Percentiles rank a stretch among this genome's conserved stretches.
Conservation (phyloP, 2,888 invertebrate genomes). For the Boloria selene region DNA sequence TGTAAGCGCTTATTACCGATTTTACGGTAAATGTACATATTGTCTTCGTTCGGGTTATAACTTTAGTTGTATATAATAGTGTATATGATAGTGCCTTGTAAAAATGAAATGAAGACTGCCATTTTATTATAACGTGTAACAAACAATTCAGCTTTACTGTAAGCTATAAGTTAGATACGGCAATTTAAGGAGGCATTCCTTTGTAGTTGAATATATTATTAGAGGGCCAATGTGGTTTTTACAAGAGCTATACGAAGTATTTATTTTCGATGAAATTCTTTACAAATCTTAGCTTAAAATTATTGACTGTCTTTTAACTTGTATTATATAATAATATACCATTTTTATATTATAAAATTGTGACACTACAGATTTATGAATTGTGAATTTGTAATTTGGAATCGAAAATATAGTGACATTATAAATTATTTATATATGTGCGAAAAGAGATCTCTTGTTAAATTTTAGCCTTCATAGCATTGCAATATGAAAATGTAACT, state of each 20-base stretch:
- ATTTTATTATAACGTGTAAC: constrained; percentile 70
- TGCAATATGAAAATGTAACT: constrained; percentile 41
- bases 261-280: not conserved
- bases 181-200: constrained; percentile 49
- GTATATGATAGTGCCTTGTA: constrained; percentile 71
- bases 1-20: constrained; percentile 81
- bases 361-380: not conserved
- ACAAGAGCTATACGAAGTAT: not conserved
- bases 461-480: constrained; percentile 15
- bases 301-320: too few relatives aligned
- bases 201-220: constrained; percentile 37
- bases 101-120: constrained; percentile 79
- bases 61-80: constrained; percentile 73
- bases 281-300: too few relatives aligned
- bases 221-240: constrained; percentile 24
- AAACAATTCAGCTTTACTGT: constrained; percentile 77
- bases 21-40: constrained; percentile 80
- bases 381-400: constrained; percentile 3
- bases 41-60: constrained; percentile 71
- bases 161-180: constrained; percentile 72
- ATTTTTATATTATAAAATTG: too few relatives aligned
- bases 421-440: constrained; percentile 27
- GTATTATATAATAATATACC: too few relatives aligned
- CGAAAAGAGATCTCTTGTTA: constrained; percentile 1
- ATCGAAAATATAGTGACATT: not conserved